Percentiles rank a stretch among this genome's conserved stretches.
phyloP scores from a whole-genome alignment of 2,113 vertebrate genomes.

The Pseudolaguvia tuberculata region DNA sequence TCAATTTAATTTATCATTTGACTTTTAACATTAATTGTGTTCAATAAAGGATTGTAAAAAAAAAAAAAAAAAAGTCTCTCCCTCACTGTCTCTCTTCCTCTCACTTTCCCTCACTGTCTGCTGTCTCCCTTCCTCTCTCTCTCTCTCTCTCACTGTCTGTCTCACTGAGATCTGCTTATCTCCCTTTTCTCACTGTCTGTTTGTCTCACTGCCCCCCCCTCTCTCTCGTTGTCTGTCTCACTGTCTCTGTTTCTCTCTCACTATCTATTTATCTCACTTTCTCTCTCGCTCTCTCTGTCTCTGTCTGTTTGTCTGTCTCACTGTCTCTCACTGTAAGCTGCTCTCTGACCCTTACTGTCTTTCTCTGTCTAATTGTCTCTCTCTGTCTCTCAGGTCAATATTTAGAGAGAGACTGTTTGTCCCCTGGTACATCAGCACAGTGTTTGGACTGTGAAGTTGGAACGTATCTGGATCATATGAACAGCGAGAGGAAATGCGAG shows the following conservation, averaged over 20 bases:
- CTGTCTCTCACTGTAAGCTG: background rate
- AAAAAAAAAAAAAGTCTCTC: too few species aligned
- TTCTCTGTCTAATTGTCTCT: background rate
- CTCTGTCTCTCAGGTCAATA: background rate
- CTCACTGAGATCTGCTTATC: too few species aligned
- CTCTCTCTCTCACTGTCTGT: too few species aligned
- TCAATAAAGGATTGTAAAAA: too few species aligned
- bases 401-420: background rate
- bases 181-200: too few species aligned
- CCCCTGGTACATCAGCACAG: fast-evolving
- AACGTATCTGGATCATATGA: slow-evolving; percentile 33
- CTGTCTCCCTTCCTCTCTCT: too few species aligned
- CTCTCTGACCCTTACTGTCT: background rate
- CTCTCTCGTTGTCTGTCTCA: background rate
- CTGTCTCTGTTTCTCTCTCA: background rate
- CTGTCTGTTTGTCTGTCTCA: background rate
- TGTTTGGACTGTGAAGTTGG: background rate
- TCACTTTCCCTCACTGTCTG: too few species aligned
- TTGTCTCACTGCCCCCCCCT: too few species aligned
- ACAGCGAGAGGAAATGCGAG: fast-evolving
- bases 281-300: background rate
- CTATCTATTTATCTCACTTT: background rate
- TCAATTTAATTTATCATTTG: too few species aligned
- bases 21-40: too few species aligned
- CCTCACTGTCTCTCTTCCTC: too few species aligned